Evolutionary conservation across 2,797 vertebrate genomes (phyloP), one percentile per base, ranked within the genome.

Genomic region (Schizopygopsis pylzovi): DNA sequence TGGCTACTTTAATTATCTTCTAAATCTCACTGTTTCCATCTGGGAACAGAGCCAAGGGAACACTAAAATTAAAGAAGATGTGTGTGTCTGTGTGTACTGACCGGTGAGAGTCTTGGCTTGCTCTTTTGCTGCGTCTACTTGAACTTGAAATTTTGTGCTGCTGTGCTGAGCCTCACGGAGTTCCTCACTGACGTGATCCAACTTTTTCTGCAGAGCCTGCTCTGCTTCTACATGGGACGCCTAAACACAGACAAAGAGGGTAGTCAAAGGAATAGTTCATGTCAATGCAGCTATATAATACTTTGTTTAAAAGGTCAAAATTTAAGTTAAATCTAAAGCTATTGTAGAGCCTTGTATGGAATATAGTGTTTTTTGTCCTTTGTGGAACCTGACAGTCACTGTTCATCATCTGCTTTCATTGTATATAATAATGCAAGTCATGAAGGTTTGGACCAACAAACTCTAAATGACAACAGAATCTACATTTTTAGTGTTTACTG

Each of bases 151-250:
- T 86, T 49, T 92, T 88, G 92, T 92, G 22, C 94, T 95, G 88
- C 89, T 92, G 86, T 85, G 93, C 89, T 95, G 95, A 0, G 94
- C 88, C 68, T 92, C 94, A 75, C 91, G 89, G 12, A 97, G 94
- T 85, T 97, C 95, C 0, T 91, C 91, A 3, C 92, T 91, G 28
- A 96, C 92, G 88, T 95, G 95, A 0, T 96, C 95, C 87, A 97
- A 89, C n/a, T 92, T 94, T 90, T 95, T 94, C 92, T 96, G 96
- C 90, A 96, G 84, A 4, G 92, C 80, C 0, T 86, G 91, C 90
- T 97, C 96, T 1, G 88, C 90, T 28, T 97, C 96, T 72, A 93
- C 91, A 5, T 93, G 94, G 37, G 93, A 93, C 0, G 86, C 86
- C 97, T 97, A 88, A 76, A 77, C 28, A 76, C 9, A 25, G 68